Percentiles rank a stretch among this genome's conserved stretches.
Conservation (phyloP, 1,140 invertebrate genomes). For the Geopemphigus sp. region DNA sequence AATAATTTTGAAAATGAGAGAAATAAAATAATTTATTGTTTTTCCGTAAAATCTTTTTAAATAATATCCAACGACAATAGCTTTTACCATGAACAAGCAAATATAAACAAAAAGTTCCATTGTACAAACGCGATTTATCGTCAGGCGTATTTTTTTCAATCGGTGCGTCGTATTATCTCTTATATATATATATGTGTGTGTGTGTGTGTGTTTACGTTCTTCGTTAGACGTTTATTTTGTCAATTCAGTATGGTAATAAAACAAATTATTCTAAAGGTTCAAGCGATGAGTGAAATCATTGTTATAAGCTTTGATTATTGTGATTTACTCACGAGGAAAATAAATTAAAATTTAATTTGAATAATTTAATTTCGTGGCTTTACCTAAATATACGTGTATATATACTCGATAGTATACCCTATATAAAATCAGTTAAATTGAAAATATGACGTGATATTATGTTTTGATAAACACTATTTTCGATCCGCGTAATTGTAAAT, state of each 20-base stretch:
- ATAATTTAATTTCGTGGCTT: background rate
- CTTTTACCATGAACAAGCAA: no score
- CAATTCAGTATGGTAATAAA: background rate
- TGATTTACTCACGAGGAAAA: background rate
- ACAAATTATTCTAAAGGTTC: background rate
- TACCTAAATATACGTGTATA: background rate
- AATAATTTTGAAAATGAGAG: no score
- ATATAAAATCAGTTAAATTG: background rate
- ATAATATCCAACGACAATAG: no score
- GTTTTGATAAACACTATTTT: background rate
- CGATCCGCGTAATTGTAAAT: no score
- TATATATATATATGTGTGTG: background rate
- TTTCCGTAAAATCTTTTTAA: no score
- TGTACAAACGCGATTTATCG: background rate
- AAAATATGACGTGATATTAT: background rate
- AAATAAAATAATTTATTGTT: no score
- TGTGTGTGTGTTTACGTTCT: no score
- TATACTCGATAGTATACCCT: background rate
- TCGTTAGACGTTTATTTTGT: no score
- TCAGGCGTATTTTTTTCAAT: background rate
- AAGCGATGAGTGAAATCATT: background rate
- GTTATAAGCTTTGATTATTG: conserved; percentile 21
- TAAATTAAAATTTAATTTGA: conserved; percentile 12
- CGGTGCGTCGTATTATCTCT: background rate
- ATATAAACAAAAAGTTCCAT: no score